Evolutionary conservation across 2,113 vertebrate species (phyloP), one percentile per base, ranked within the genome.

Genomic region (Xenopus laevis): DNA sequence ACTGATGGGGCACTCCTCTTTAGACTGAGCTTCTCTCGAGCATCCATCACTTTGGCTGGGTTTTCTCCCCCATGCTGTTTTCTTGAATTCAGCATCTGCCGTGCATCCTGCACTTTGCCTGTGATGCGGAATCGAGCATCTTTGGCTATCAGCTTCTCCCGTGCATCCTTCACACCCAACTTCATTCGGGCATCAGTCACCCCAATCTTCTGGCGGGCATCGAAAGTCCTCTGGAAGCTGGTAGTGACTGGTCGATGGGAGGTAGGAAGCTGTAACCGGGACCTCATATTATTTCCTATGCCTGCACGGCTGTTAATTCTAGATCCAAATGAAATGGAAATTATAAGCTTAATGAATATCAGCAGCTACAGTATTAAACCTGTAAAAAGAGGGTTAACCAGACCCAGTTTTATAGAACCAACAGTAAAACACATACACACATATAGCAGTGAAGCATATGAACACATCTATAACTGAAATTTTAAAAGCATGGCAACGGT

Each of bases 161-260:
- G 89, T 21, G 96, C 97, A 81, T 99, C 97, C 83, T 96, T 96
- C 70, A 93, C 86, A 4, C 92, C 95, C 59, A 99, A 86, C 72
- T 94, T 91, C 77, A 96, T 93, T 4, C 95, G 87, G 62, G 94
- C 94, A 79, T 98, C 96, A 0, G 87, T 85, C 4, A 86, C 81
- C 7, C 97, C 96, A 10, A 99, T 98, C 86, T 95, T 98, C 82
- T 98, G 96, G 0, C 97, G 85, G 15, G 97, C 97, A 64, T 99
- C 97, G 83, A 99, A 98, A 0, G 84, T 88, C 79, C 89, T 84
- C 71, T 92, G 92, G 78, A 90, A 86, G 44, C 75, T 65, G 16
- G 86, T 63, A 15, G 85, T 66, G 53, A 84, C 77, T 0, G 85
- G 10, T 1, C 85, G 70, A 72, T 84, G 83, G 11, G 68, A 81